phyloP scores from a whole-genome alignment of 1,140 invertebrate species.

The Homalodisca vitripennis region DNA sequence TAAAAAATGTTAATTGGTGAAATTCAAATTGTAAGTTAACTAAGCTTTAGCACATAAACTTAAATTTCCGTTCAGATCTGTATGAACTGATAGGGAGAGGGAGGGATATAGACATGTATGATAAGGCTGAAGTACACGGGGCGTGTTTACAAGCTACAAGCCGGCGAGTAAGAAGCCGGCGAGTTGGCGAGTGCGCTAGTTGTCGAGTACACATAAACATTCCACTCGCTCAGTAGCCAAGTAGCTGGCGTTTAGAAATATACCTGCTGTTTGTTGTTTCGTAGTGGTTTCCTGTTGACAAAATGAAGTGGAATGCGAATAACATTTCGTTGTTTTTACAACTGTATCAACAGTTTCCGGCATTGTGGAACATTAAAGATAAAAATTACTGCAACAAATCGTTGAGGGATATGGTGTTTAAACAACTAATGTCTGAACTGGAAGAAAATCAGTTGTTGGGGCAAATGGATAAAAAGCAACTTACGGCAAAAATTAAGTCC shows the following conservation, averaged over 20 bases:
- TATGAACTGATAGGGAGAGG: too few species aligned
- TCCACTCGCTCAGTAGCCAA: conserved; percentile 23
- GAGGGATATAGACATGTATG: not conserved
- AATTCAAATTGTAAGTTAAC: too few species aligned
- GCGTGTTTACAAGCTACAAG: conserved; percentile 3
- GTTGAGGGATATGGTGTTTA: not conserved
- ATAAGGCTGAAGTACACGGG: not conserved
- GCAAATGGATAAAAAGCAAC: not conserved
- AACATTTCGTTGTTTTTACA: not conserved
- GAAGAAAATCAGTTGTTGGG: not conserved
- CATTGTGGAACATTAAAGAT: not conserved
- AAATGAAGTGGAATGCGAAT: not conserved
- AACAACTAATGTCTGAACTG: not conserved
- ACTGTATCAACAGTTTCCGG: not conserved
- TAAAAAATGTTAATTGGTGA: too few species aligned
- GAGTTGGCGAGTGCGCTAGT: conserved; percentile 27
- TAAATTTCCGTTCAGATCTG: too few species aligned
- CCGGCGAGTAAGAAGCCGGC: too few species aligned
- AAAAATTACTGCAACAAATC: not conserved
- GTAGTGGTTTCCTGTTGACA: not conserved
- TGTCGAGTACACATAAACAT: conserved; percentile 22
- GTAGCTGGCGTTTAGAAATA: conserved; percentile 18
- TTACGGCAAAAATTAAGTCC: not conserved
- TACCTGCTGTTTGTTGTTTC: not conserved
- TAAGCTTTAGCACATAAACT: too few species aligned